Evolutionary conservation across 2,888 invertebrate genomes (phyloP).

Genomic region (Strigamia transsilvanica): DNA sequence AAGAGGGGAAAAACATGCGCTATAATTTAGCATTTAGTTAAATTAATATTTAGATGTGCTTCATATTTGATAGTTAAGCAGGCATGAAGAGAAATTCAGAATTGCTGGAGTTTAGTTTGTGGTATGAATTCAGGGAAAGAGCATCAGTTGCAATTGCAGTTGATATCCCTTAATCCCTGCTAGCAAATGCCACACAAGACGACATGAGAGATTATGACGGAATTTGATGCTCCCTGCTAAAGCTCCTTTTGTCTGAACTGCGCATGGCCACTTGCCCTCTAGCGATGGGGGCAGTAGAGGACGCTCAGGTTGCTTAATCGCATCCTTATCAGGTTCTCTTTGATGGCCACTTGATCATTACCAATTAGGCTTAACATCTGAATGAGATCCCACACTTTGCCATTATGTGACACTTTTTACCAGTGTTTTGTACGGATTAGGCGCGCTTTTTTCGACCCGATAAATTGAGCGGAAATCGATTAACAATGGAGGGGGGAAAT

Average conservation of each 20-base stretch:
- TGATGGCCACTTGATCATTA: slow-evolving; percentile 20
- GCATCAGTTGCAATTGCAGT: slow-evolving; percentile 14
- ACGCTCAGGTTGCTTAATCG: slow-evolving; percentile 20
- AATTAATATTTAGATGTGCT: background rate
- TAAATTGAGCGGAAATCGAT: background rate
- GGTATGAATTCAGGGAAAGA: background rate
- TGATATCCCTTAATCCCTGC: slow-evolving; percentile 20
- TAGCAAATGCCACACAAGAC: slow-evolving; percentile 20
- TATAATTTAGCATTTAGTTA: background rate
- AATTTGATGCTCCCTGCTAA: slow-evolving; percentile 15
- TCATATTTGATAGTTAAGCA: slow-evolving; percentile 20
- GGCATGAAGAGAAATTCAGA: background rate
- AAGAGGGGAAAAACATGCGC: too few relatives aligned
- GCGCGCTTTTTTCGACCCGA: background rate
- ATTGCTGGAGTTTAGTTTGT: background rate
- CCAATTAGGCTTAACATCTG: slow-evolving; percentile 14
- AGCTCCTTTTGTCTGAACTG: slow-evolving; percentile 15
- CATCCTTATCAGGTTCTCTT: slow-evolving; percentile 20
- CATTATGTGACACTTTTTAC: slow-evolving; percentile 20
- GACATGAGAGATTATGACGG: slow-evolving; percentile 20
- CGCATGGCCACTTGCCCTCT: slow-evolving; percentile 14
- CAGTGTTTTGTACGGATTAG: slow-evolving; percentile 10
- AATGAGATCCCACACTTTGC: slow-evolving; percentile 13
- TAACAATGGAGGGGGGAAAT: background rate
- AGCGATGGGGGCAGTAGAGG: slow-evolving; percentile 20